Evolutionary conservation across 2,797 vertebrate species (phyloP).

Genomic region (Natrix natrix): DNA sequence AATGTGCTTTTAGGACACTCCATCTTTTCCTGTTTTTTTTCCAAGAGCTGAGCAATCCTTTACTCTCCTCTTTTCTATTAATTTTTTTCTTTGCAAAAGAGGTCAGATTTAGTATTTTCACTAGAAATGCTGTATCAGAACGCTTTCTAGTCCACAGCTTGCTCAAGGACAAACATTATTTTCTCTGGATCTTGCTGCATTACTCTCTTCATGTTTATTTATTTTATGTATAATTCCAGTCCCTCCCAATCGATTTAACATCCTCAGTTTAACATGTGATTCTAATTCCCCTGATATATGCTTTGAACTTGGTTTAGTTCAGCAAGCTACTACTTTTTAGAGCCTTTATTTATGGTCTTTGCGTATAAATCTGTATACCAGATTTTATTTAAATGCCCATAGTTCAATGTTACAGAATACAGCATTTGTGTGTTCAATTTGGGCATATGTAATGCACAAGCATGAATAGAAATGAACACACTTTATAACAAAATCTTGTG

Average conservation of each 20-base stretch:
- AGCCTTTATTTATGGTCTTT: background rate
- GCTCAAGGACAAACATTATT: background rate
- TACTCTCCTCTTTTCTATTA: background rate
- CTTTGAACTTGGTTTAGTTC: background rate
- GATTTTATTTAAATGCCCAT: background rate
- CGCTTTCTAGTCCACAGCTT: background rate
- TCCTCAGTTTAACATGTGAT: background rate
- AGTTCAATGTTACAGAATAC: background rate
- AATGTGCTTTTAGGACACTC: background rate
- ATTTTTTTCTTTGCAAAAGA: background rate
- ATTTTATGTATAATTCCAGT: background rate
- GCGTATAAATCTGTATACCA: background rate
- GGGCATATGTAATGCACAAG: background rate
- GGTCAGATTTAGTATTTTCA: background rate
- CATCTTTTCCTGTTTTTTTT: background rate
- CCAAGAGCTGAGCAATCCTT: background rate
- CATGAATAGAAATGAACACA: background rate
- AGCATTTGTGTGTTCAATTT: background rate
- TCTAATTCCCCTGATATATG: background rate
- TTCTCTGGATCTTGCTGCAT: background rate
- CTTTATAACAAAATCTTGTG: background rate
- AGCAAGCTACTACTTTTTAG: background rate
- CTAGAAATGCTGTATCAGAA: background rate
- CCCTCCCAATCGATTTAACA: background rate
- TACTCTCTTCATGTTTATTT: background rate